Conservation (phyloP, 2,113 vertebrate species). For the Psophia crepitans region DNA sequence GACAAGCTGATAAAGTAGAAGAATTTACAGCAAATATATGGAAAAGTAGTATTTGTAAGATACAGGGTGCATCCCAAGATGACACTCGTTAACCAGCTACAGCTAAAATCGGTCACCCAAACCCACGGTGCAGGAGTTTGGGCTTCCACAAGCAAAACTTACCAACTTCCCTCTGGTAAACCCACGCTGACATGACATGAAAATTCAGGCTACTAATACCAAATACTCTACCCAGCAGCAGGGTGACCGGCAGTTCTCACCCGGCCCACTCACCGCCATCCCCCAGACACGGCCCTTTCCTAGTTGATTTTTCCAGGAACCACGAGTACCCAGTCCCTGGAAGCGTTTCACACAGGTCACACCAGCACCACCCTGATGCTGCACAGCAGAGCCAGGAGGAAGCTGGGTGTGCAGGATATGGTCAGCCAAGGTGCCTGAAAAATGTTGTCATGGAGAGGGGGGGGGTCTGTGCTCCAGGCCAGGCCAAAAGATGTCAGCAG, state of each 20-base stretch:
- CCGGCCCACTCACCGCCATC: fast-evolving
- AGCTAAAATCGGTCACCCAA: not conserved
- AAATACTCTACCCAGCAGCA: fast-evolving
- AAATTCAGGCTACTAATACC: not conserved
- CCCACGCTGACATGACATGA: not conserved
- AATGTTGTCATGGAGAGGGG: fast-evolving
- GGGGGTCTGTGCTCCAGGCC: fast-evolving
- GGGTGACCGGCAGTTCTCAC: not conserved
- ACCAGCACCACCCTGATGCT: fast-evolving
- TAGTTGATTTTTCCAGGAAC: fast-evolving
- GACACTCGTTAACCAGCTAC: not conserved
- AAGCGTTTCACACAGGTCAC: fast-evolving
- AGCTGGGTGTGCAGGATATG: fast-evolving
- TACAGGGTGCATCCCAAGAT: not conserved
- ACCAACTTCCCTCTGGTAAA: not conserved
- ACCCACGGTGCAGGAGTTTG: not conserved
- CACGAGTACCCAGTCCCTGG: fast-evolving
- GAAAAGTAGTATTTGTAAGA: not conserved
- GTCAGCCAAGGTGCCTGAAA: not conserved
- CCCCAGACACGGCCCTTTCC: not conserved
- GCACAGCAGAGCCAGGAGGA: not conserved
- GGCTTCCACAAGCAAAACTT: not conserved
- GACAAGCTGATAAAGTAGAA: not conserved
- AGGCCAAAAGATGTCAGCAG: not conserved
- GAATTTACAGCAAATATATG: not conserved